Percentiles rank a stretch among this genome's conserved stretches.
These are phyloP conservation scores for Sorex fumeus DNA, from an alignment of 2,113 vertebrate species.

Conservation along the genomic window DNA sequence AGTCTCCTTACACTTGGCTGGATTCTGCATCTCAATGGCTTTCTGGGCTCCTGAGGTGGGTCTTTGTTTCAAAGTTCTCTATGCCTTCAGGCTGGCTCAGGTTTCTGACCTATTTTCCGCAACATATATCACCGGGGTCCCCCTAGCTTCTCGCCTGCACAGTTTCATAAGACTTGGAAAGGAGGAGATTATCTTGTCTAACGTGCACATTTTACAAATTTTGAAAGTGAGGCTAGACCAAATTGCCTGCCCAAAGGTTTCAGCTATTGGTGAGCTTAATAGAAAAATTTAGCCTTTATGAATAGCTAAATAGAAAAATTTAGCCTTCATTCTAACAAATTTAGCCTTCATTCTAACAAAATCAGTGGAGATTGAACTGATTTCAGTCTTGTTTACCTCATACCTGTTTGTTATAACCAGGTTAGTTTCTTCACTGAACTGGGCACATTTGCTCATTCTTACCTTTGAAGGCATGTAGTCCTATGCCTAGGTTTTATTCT, in stretches of 20 bases:
- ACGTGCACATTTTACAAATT: slow-evolving; percentile 56
- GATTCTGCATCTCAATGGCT: too few species aligned
- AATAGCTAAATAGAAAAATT: too few species aligned
- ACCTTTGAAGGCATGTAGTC: neutral
- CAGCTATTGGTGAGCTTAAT: slow-evolving; percentile 57
- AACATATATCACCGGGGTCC: neutral
- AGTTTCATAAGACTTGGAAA: slow-evolving; percentile 35
- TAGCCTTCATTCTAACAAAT: slow-evolving; percentile 64
- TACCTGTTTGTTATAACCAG: slow-evolving; percentile 58
- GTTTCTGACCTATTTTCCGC: too few species aligned
- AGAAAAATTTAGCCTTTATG: slow-evolving; percentile 53
- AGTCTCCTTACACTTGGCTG: too few species aligned
- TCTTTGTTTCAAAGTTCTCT: too few species aligned
- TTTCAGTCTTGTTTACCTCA: slow-evolving; percentile 58
- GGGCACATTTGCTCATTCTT: slow-evolving; percentile 24
- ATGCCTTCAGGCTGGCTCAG: too few species aligned
- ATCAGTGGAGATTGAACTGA: slow-evolving; percentile 66
- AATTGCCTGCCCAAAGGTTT: slow-evolving; percentile 45
- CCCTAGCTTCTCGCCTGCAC: too few species aligned
- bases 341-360: slow-evolving; percentile 64
- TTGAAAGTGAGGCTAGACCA: slow-evolving; percentile 36
- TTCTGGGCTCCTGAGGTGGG: too few species aligned
- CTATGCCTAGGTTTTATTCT: slow-evolving; percentile 42
- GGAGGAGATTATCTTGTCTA: slow-evolving; percentile 52
- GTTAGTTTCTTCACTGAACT: slow-evolving; percentile 61